Percentiles rank a stretch among this genome's conserved stretches.
These are phyloP conservation scores for Rhinoptilus africanus DNA, from an alignment of 2,113 vertebrate species.

Conservation along the genomic window DNA sequence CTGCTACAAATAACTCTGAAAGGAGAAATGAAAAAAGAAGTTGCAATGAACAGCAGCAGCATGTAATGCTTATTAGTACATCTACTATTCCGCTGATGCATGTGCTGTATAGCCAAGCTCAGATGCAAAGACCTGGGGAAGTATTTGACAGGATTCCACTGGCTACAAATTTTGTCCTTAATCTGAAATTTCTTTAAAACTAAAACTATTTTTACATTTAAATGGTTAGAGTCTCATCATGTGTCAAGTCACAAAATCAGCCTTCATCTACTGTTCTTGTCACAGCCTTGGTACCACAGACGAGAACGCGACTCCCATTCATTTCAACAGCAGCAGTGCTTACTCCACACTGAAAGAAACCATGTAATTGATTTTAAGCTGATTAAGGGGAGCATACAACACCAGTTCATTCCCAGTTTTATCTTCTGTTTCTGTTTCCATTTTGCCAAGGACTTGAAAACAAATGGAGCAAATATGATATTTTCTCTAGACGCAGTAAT, in stretches of 20 bases:
- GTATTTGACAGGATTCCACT: background rate
- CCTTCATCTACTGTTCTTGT: background rate
- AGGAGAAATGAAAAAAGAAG: background rate
- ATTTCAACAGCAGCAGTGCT: background rate
- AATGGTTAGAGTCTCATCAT: background rate
- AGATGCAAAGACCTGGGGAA: background rate
- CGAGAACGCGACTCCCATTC: accelerated
- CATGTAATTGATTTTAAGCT: background rate
- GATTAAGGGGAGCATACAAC: background rate
- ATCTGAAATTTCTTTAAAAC: background rate
- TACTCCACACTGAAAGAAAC: background rate
- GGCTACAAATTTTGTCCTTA: background rate
- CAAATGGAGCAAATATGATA: background rate
- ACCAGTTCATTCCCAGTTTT: background rate
- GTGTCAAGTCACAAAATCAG: background rate
- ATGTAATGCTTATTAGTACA: background rate
- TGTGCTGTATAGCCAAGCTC: accelerated
- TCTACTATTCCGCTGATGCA: background rate
- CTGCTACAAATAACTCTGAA: background rate
- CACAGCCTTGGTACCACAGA: accelerated
- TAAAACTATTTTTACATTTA: background rate
- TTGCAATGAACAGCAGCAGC: background rate
- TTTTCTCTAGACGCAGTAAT: background rate
- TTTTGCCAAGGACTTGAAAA: background rate
- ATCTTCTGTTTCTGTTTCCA: background rate